These are phyloP conservation scores for Ladona fulva DNA, from an alignment of 1,140 invertebrate genomes.

Conservation along the genomic window DNA sequence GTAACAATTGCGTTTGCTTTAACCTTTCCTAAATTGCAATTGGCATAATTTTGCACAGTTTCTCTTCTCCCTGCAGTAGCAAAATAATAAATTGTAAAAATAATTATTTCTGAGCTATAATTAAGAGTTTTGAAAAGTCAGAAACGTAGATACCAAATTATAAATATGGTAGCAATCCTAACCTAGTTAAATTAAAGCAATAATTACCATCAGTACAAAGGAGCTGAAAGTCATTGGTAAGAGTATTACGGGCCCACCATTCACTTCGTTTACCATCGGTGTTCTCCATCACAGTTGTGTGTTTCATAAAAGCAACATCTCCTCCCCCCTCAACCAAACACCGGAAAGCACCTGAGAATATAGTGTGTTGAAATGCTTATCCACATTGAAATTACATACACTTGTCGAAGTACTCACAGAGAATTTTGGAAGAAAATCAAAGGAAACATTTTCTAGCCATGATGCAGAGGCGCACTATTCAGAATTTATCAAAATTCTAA, in stretches of 20 bases:
- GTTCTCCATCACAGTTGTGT: slow-evolving; percentile 84
- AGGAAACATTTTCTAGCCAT: too few relatives aligned
- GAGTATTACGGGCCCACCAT: slow-evolving; percentile 86
- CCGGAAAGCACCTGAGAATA: slow-evolving; percentile 62
- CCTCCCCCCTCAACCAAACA: slow-evolving; percentile 92
- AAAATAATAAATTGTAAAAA: slow-evolving; percentile 17
- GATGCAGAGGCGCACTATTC: too few relatives aligned
- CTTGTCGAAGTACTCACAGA: too few relatives aligned
- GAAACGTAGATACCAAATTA: too few relatives aligned
- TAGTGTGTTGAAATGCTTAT: too few relatives aligned
- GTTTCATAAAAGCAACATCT: slow-evolving; percentile 89
- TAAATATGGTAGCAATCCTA: too few relatives aligned
- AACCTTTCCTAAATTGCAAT: slow-evolving; percentile 85
- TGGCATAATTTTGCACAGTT: slow-evolving; percentile 63
- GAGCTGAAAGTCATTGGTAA: slow-evolving; percentile 86
- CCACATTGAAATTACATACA: too few relatives aligned
- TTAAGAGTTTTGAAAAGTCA: too few relatives aligned
- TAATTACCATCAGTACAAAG: slow-evolving; percentile 79
- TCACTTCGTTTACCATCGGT: slow-evolving; percentile 81
- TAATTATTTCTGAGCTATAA: not conserved
- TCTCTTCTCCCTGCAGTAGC: slow-evolving; percentile 54
- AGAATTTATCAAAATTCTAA: too few relatives aligned
- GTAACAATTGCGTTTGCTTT: slow-evolving; percentile 88
- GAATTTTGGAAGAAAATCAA: too few relatives aligned
- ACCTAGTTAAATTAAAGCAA: not conserved